Evolutionary conservation across 1,140 invertebrate species (phyloP).

Genomic region (Neocloeon triangulifer): DNA sequence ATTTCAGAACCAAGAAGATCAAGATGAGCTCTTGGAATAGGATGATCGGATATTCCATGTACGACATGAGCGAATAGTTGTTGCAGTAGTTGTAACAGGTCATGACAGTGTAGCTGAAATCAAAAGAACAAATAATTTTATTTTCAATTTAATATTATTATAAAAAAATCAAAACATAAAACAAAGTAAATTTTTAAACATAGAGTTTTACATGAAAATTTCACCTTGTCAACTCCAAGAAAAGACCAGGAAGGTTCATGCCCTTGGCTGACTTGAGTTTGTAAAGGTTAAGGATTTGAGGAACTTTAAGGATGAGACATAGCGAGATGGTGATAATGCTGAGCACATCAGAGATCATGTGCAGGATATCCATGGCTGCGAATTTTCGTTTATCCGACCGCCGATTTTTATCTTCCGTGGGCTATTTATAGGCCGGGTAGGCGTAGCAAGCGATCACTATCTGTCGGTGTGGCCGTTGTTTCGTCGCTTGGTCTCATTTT

Average conservation of each 20-base stretch:
- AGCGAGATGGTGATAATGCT: conserved; percentile 38
- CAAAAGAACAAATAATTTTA: conserved; percentile 6
- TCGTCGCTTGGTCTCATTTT: no score
- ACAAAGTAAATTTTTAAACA: conserved; percentile 1
- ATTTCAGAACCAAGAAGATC: conserved; percentile 35
- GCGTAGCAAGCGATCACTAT: no score
- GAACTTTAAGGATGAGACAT: conserved; percentile 43
- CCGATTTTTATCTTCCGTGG: no score
- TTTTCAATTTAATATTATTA: neutral
- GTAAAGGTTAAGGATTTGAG: conserved; percentile 37
- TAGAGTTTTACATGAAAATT: conserved; percentile 2
- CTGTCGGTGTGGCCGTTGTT: no score
- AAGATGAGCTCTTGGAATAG: conserved; percentile 39
- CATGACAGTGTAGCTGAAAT: conserved; percentile 43
- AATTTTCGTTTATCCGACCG: no score
- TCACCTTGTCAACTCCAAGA: conserved; percentile 42
- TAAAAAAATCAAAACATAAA: neutral
- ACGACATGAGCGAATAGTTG: conserved; percentile 37
- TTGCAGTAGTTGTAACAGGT: conserved; percentile 44
- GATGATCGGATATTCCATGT: conserved; percentile 49
- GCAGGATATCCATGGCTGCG: neutral
- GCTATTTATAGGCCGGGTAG: no score
- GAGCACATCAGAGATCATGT: conserved; percentile 20
- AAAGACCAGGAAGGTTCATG: conserved; percentile 31
- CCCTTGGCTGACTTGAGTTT: conserved; percentile 30